Percentiles rank a stretch among this genome's conserved stretches.
Conservation (phyloP, 2,113 vertebrate genomes). For the Apteryx mantelli region DNA sequence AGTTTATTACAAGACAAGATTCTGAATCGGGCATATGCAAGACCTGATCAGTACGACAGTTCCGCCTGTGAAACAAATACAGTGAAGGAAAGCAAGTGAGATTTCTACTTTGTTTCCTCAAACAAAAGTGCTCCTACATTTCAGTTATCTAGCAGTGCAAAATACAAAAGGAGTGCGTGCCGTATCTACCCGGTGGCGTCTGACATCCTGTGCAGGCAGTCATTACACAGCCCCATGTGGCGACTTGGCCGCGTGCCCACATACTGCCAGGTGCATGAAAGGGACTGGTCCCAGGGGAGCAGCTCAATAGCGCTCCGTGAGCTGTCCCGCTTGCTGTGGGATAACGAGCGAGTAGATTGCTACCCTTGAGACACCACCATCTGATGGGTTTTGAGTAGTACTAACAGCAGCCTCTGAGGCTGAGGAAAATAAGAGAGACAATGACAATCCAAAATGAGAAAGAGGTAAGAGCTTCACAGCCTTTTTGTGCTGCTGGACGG, state of each 20-base stretch:
- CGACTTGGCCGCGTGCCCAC: neutral
- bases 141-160: neutral
- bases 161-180: neutral
- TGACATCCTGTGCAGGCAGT: neutral
- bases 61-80: neutral
- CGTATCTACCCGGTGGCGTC: neutral
- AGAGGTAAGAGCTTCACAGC: no score
- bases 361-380: accelerated
- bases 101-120: neutral
- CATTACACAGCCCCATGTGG: neutral
- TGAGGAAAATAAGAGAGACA: no score
- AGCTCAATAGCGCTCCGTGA: neutral
- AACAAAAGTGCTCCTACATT: neutral
- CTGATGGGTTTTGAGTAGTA: neutral
- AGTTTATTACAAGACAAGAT: neutral
- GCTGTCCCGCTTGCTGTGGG: neutral
- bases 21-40: neutral
- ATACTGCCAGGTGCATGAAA: neutral
- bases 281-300: neutral
- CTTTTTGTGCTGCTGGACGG: neutral
- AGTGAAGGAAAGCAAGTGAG: neutral
- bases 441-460: no score
- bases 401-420: neutral
- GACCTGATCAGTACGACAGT: neutral
- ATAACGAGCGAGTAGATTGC: neutral